Evolutionary conservation across 2,888 invertebrate genomes (phyloP).

Genomic region (Drosophila merina): DNA sequence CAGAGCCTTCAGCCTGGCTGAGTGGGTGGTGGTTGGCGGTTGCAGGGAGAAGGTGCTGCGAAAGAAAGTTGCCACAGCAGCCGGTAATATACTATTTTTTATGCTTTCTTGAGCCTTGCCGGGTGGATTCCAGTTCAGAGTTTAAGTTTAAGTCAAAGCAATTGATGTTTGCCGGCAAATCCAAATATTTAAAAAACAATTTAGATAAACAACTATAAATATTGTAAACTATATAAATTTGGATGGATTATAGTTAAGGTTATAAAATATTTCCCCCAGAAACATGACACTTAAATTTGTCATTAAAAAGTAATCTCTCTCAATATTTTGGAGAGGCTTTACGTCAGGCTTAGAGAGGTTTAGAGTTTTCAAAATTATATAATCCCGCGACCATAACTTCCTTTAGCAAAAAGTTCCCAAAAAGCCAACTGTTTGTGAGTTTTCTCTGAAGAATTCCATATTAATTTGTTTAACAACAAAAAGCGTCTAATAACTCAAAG

Average conservation of each 20-base stretch:
- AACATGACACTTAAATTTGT: background rate
- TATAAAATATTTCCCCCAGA: background rate
- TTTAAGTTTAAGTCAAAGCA: constrained; percentile 35
- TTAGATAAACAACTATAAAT: no score
- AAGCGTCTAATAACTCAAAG: constrained; percentile 49
- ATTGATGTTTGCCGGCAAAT: constrained; percentile 17
- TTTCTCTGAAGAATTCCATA: constrained; percentile 44
- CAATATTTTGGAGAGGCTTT: no score
- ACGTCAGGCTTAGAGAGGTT: no score
- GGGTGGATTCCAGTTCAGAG: constrained; percentile 47
- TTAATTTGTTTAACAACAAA: constrained; percentile 49
- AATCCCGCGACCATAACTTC: no score
- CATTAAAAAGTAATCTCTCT: no score
- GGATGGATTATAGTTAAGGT: no score
- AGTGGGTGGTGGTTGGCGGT: constrained; percentile 19
- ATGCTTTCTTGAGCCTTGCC: constrained; percentile 18
- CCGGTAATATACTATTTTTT: constrained; percentile 15
- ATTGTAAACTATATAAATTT: no score
- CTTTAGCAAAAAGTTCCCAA: background rate
- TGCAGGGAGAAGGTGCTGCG: constrained; percentile 4
- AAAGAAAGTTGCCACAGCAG: constrained; percentile 45
- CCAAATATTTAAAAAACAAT: background rate
- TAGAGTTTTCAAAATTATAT: no score
- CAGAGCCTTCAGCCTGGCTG: constrained; percentile 19
- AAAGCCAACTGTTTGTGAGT: constrained; percentile 11